Conservation (phyloP, 2,113 vertebrate genomes). For the Sander lucioperca region DNA sequence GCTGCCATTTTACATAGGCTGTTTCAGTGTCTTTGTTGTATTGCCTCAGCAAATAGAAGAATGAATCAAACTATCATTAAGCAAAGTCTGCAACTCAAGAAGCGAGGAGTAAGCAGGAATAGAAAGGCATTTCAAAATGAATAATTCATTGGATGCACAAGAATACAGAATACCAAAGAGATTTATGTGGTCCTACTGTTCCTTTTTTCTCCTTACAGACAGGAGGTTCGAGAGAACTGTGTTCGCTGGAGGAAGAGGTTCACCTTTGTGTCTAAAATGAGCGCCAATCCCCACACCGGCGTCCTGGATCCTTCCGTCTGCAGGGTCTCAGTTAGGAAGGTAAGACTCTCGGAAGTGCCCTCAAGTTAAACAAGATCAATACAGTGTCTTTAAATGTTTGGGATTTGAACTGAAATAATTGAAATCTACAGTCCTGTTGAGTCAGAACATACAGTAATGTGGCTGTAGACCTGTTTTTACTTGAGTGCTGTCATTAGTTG, state of each 20-base stretch:
- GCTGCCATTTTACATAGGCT: no score
- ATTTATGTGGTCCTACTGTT: neutral
- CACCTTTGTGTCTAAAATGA: constrained; percentile 97
- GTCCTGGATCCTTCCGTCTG: constrained; percentile 96
- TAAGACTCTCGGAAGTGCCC: constrained; percentile 65
- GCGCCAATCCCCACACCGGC: constrained; percentile 94
- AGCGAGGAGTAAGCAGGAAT: neutral
- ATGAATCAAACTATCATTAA: neutral
- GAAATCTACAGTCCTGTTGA: neutral
- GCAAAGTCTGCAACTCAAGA: neutral
- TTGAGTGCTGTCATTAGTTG: neutral
- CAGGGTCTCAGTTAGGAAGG: constrained; percentile 97
- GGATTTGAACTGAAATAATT: neutral
- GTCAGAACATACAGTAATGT: no score
- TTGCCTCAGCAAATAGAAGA: neutral
- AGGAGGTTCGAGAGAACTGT: constrained; percentile 96
- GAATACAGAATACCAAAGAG: neutral
- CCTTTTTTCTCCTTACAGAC: constrained; percentile 74
- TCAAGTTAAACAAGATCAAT: neutral
- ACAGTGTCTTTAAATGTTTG: neutral
- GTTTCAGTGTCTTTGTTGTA: neutral
- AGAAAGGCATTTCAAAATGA: neutral
- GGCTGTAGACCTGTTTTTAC: neutral
- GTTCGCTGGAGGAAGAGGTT: constrained; percentile 97
- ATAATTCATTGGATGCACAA: constrained; percentile 1